These are phyloP conservation scores for Micropoecilia bifurca DNA, from an alignment of 2,797 vertebrate species.

Conservation along the genomic window DNA sequence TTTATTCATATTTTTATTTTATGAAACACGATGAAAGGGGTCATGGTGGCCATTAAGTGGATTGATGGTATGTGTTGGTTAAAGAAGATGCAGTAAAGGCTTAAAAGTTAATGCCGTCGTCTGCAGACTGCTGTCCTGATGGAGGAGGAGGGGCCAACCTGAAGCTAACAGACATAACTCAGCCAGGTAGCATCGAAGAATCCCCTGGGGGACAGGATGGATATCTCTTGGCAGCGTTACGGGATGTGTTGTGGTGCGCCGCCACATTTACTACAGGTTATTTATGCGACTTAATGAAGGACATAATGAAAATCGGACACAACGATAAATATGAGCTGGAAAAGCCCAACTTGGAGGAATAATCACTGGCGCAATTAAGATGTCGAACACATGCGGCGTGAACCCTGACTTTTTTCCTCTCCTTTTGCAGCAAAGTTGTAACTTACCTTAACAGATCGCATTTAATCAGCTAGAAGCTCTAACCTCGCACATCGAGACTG, in stretches of 20 bases:
- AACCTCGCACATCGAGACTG: constrained; percentile 50
- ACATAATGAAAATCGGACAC: constrained; percentile 88
- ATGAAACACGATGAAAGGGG: constrained; percentile 86
- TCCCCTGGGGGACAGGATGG: constrained; percentile 79
- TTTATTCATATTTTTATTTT: constrained; percentile 88
- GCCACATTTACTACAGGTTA: constrained; percentile 84
- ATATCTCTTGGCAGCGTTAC: constrained; percentile 82
- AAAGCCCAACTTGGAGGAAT: constrained; percentile 75
- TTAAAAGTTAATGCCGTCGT: constrained; percentile 84
- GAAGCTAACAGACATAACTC: constrained; percentile 83
- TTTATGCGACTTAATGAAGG: constrained; percentile 86
- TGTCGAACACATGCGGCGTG: constrained; percentile 74
- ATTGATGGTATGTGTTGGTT: constrained; percentile 84
- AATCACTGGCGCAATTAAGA: constrained; percentile 84
- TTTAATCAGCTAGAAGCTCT: constrained; percentile 62
- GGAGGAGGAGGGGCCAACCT: constrained; percentile 69
- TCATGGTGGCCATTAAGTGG: constrained; percentile 82
- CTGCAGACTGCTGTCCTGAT: constrained; percentile 74
- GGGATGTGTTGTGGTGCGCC: constrained; percentile 66
- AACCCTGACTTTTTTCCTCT: constrained; percentile 63
- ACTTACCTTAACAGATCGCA: constrained; percentile 69
- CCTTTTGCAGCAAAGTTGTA: constrained; percentile 60
- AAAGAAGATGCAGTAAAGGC: constrained; percentile 86
- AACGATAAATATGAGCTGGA: constrained; percentile 84
- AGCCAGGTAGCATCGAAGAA: constrained; percentile 82